Conservation (phyloP, 2,113 vertebrate genomes). For the Spilogale gracilis region DNA sequence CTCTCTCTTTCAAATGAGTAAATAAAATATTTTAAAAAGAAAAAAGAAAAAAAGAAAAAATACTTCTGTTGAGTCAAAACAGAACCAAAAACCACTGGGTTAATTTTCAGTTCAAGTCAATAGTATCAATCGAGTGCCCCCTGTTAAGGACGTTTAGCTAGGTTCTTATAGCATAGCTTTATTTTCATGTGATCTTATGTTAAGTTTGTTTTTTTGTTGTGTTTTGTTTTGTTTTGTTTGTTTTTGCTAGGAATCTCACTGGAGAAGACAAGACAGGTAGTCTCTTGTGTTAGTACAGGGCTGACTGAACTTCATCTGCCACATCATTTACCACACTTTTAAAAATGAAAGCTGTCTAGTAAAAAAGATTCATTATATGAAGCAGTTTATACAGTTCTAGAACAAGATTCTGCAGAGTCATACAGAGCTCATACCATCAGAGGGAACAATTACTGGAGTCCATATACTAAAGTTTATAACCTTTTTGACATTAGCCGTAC, state of each 20-base stretch:
- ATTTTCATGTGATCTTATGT: not conserved
- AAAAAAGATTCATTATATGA: conserved; percentile 4
- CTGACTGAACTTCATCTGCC: not conserved
- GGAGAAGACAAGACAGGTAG: not conserved
- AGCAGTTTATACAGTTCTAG: not conserved
- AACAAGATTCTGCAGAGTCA: not conserved
- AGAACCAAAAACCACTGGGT: not conserved
- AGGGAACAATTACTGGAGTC: not conserved
- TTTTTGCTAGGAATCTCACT: not conserved
- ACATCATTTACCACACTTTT: not conserved
- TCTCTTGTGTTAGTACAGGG: not conserved
- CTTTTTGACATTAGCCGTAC: not conserved
- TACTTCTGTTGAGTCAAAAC: conserved; percentile 20
- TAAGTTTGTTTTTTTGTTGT: not conserved
- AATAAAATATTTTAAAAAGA: no score
- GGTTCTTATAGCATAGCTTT: not conserved
- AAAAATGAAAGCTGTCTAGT: not conserved
- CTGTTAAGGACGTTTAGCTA: not conserved
- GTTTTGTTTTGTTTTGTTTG: not conserved
- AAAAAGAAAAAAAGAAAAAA: not conserved
- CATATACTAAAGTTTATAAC: not conserved
- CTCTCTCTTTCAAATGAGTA: no score
- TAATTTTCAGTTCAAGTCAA: not conserved
- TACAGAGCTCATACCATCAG: not conserved
- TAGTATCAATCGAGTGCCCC: not conserved